These are phyloP conservation scores for Stratiolaelaps scimitus DNA, from an alignment of 1,140 invertebrate genomes.

Conservation along the genomic window DNA sequence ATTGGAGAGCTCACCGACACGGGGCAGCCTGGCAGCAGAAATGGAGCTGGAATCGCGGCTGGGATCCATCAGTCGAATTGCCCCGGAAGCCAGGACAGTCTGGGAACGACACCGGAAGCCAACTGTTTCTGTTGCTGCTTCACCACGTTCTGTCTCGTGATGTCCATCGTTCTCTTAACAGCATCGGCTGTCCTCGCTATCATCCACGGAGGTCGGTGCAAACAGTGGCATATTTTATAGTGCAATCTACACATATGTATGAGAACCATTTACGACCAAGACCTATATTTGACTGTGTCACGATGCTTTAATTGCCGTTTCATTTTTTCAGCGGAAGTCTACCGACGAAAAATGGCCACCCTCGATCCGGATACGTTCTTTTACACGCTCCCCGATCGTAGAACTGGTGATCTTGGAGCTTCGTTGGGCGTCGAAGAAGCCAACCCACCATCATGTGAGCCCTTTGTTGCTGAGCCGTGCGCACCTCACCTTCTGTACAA, in stretches of 20 bases:
- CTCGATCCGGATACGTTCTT: slow-evolving; percentile 25
- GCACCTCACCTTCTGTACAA: background rate
- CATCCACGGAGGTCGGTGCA: slow-evolving; percentile 12
- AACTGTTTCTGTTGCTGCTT: slow-evolving; percentile 27
- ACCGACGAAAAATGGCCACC: slow-evolving; percentile 13
- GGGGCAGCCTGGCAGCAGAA: too few relatives aligned
- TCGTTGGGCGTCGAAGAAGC: background rate
- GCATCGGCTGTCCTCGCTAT: slow-evolving; percentile 24
- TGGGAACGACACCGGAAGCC: background rate
- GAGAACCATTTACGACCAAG: background rate
- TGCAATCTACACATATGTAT: background rate
- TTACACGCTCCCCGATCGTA: background rate
- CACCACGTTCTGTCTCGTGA: slow-evolving; percentile 26
- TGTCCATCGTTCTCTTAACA: slow-evolving; percentile 13
- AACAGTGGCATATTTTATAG: background rate
- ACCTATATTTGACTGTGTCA: background rate
- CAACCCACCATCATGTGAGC: background rate
- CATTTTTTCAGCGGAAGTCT: slow-evolving; percentile 21
- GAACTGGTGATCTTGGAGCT: background rate
- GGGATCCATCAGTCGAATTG: too few relatives aligned
- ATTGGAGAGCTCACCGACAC: too few relatives aligned
- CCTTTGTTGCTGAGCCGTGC: slow-evolving; percentile 1
- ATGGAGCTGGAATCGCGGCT: too few relatives aligned
- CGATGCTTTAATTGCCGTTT: background rate
- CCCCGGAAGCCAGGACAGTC: too few relatives aligned